Evolutionary conservation across 1,140 invertebrate species (phyloP), one percentile per base, ranked within the genome.

Genomic region (Vanessa tameamea): DNA sequence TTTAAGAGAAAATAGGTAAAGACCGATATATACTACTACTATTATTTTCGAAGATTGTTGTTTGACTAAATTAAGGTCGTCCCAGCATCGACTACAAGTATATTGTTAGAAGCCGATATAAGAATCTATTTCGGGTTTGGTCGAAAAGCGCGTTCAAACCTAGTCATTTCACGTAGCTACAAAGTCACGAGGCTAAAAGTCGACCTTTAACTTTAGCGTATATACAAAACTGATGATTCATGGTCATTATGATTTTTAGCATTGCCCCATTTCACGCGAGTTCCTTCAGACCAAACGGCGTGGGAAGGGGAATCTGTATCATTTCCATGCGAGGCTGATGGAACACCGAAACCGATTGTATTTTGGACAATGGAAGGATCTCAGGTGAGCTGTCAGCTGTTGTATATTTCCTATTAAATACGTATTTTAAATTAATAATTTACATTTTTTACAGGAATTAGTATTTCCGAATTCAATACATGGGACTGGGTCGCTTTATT

Each of bases 321-420:
- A 75, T 98, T 99, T 86, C 96, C 97, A 61, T 99, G 98, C 87
- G 95, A 95, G 66, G 97, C 98, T 0, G 96, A 96, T 66, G 98
- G 98, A 13, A 97, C 98, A 90, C 98, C 98, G n/a, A 94, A 94
- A 31, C 97, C 98, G 0, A 95, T 97, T 78, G 95, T 98, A 13
- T 95, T 98, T 61, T 98, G 98, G 98, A 95, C 96, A 63, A 96
- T 97, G 82, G 96, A 98, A 86, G 96, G 92, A 23, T 91, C 90
- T 70, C 92, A 93, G 77, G 93, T 93, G 80, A 73, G 55, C 14
- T 61, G 6, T 37, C 8, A 61, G 14, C 3, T 11, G 31, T 13
- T 57, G 2, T 15, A 37, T 37, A 61, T 37, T 4, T 20, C 1
- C 16, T 31, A 13, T 26, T 26, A 15, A 37, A 37, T 26, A 61